These are phyloP conservation scores for Dicrostonyx torquatus DNA, from an alignment of 2,797 vertebrate genomes.

Conservation along the genomic window DNA sequence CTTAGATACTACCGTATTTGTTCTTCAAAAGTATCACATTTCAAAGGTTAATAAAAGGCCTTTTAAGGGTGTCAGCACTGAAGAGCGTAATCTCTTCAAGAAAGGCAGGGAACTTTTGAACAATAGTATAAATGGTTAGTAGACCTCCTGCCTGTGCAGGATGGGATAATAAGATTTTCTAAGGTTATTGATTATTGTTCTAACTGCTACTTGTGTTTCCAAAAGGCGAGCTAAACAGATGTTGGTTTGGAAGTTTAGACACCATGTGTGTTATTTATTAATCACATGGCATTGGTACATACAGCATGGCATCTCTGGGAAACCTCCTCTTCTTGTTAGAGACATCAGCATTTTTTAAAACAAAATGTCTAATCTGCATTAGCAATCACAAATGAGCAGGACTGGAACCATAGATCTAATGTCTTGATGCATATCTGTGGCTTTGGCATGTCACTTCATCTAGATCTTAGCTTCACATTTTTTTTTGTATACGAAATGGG, in stretches of 20 bases:
- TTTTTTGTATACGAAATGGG: background rate
- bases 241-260: background rate
- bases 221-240: background rate
- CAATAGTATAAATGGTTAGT: slow-evolving; percentile 68
- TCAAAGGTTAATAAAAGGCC: slow-evolving; percentile 35
- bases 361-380: background rate
- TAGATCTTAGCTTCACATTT: background rate
- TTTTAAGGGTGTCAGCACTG: slow-evolving; percentile 27
- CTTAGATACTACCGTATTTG: slow-evolving; percentile 26
- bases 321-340: slow-evolving; percentile 6
- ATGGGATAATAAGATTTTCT: slow-evolving; percentile 67
- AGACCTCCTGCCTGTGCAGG: slow-evolving; percentile 54
- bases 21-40: slow-evolving; percentile 64
- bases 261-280: background rate
- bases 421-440: background rate
- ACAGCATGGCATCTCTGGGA: slow-evolving; percentile 12
- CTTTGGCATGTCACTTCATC: background rate
- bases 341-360: slow-evolving; percentile 26
- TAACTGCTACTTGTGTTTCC: slow-evolving; percentile 61
- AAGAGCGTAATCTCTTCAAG: slow-evolving; percentile 53
- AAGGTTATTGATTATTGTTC: slow-evolving; percentile 69
- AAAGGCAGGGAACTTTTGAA: slow-evolving; percentile 53
- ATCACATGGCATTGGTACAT: background rate
- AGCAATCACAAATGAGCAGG: background rate
- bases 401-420: background rate